These are phyloP conservation scores for Anthophora plumipes DNA, from an alignment of 2,888 invertebrate genomes.

Conservation along the genomic window DNA sequence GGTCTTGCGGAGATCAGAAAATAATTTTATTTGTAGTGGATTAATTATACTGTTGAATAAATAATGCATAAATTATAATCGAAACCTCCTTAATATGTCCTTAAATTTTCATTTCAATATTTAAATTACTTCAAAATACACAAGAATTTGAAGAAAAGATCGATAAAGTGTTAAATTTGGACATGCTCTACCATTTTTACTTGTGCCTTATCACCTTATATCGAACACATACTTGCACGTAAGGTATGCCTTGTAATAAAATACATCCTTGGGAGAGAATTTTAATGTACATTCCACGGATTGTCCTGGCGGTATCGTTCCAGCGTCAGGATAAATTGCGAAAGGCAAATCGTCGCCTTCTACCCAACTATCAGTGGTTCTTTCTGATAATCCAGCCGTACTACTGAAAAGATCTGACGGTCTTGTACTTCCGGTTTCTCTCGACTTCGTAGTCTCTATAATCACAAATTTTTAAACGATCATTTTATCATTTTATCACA, in stretches of 20 bases:
- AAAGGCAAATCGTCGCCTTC: conserved; percentile 85
- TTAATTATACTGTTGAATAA: too few relatives aligned
- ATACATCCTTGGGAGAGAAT: conserved; percentile 87
- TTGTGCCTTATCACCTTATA: not conserved
- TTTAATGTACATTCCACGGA: conserved; percentile 84
- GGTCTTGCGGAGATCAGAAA: too few relatives aligned
- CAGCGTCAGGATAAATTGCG: conserved; percentile 85
- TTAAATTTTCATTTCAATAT: too few relatives aligned
- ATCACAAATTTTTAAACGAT: not conserved
- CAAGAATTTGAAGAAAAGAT: too few relatives aligned
- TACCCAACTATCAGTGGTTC: conserved; percentile 75
- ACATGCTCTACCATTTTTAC: not conserved
- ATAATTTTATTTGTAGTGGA: too few relatives aligned
- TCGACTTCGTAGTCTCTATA: conserved; percentile 25
- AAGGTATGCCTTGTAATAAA: conserved; percentile 86
- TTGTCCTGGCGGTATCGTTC: conserved; percentile 85
- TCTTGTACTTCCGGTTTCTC: conserved; percentile 20
- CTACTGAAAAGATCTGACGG: conserved; percentile 74
- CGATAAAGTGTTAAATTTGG: too few relatives aligned
- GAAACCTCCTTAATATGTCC: too few relatives aligned
- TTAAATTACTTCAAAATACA: too few relatives aligned
- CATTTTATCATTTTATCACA: not conserved
- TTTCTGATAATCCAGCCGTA: conserved; percentile 69
- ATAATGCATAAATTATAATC: too few relatives aligned
- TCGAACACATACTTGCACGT: conserved; percentile 83